Evolutionary conservation across 2,113 vertebrate genomes (phyloP), one percentile per base, ranked within the genome.

Genomic region (Sisor rabdophorus): DNA sequence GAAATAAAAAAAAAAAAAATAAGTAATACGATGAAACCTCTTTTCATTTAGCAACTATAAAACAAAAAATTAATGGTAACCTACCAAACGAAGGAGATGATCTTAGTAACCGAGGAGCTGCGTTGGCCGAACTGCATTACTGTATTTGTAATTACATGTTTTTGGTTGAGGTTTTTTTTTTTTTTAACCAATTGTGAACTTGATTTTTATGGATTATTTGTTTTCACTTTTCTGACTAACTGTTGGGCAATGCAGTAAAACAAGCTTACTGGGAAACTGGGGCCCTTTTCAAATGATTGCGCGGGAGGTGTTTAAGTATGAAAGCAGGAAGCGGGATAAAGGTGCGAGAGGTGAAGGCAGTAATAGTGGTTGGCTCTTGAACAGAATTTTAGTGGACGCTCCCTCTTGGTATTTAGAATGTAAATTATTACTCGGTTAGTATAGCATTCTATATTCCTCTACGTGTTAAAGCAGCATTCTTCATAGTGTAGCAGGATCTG

Each of bases 401-500:
- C 56, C 44, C n/a, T 61, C 48, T n/a, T 20, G 36, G 50, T 73
- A 59, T 48, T 65, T 48, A 26, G 63, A 32, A 28, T 28, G 9
- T 36, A 52, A 52, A 69, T 28, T 48, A 54, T 75, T 47, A 28
- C 58, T 65, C n/a, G 58, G 71, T 80, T 80, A 83, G 81, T 78
- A 64, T 53, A 64, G 75, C 48, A 15, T 36, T 78, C 65, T 53
- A 74, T 40, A 72, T 47, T 79, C 28, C 55, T 55, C 44, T 73
- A 68, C 16, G 53, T 68, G 55, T 82, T 74, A 70, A 80, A 80
- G 81, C 81, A 83, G 81, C 81, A 80, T 71, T 32, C 32, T 74
- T 77, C 71, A 73, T 69, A 72, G 36, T 48, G 70, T 73, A 61
- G 75, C 61, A 82, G 74, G 61, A 48, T 73, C 59, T 55, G 36